Evolutionary conservation across 53 echinoderm and acorn worm species (phyloP).

Genomic region (Paracentrotus lividus): DNA sequence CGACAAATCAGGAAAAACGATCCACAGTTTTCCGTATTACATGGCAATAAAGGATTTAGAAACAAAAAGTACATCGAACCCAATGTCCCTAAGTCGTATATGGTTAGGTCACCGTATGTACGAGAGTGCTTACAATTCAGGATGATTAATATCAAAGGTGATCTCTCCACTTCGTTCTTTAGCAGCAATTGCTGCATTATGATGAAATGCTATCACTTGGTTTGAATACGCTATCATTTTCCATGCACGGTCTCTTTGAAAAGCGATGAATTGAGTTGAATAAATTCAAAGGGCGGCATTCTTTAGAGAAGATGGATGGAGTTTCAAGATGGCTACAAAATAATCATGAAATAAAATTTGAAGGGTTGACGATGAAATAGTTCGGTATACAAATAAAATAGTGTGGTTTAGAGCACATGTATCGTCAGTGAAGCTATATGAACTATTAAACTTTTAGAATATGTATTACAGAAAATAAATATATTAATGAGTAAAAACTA

Average conservation of each 20-base stretch:
- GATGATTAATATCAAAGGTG: not conserved
- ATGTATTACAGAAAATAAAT: no score
- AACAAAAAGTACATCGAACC: constrained; percentile 23
- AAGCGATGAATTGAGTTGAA: not conserved
- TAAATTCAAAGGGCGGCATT: not conserved
- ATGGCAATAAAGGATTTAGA: not conserved
- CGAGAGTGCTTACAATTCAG: not conserved
- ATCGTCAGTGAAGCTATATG: no score
- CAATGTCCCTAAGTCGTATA: not conserved
- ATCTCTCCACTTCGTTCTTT: not conserved
- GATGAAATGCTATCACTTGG: not conserved
- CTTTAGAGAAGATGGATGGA: not conserved
- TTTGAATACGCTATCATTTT: not conserved
- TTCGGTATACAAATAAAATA: not conserved
- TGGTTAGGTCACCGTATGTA: not conserved
- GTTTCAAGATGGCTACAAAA: not conserved
- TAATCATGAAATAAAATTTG: not conserved
- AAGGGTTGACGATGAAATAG: not conserved
- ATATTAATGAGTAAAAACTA: no score
- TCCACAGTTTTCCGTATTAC: not conserved
- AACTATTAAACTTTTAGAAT: no score
- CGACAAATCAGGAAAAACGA: constrained; percentile 32
- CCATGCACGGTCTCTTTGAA: not conserved
- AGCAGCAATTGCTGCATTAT: not conserved
- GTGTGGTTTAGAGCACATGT: no score